Conservation (phyloP, 1,140 invertebrate species). For the Oedothorax gibbosus region DNA sequence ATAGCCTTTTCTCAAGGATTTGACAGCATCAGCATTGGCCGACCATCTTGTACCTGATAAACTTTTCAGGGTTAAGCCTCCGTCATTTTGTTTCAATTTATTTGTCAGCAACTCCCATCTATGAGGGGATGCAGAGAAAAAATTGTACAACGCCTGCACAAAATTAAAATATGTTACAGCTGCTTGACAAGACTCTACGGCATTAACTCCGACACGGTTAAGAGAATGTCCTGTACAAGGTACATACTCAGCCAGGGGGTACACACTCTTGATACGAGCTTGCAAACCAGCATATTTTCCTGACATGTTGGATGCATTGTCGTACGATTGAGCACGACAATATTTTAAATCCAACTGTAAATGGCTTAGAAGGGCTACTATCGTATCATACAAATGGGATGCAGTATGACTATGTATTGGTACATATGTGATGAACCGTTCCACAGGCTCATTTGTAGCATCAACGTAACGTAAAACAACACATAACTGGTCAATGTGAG, state of each 20-base stretch:
- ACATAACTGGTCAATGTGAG: too few species aligned
- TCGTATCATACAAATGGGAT: neutral
- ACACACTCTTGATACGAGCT: too few species aligned
- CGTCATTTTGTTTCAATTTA: neutral
- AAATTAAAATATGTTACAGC: slow-evolving; percentile 19
- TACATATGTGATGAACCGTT: slow-evolving; percentile 12
- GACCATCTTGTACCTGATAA: slow-evolving; percentile 34
- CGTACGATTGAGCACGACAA: slow-evolving; percentile 63
- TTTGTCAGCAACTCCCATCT: slow-evolving; percentile 8
- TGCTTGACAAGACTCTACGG: slow-evolving; percentile 1
- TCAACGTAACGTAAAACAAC: slow-evolving; percentile 52
- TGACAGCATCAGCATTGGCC: neutral
- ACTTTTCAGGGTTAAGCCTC: neutral
- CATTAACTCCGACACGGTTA: slow-evolving; percentile 21
- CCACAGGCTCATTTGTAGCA: neutral
- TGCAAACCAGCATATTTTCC: too few species aligned
- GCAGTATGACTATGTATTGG: slow-evolving; percentile 14
- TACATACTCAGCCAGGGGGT: too few species aligned
- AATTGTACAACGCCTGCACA: slow-evolving; percentile 18
- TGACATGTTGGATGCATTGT: too few species aligned
- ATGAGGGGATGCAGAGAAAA: slow-evolving; percentile 6
- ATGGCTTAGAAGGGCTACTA: neutral
- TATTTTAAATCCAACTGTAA: slow-evolving; percentile 54
- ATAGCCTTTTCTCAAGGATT: too few species aligned
- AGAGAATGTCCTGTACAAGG: too few species aligned